phyloP scores from a whole-genome alignment of 2,888 invertebrate genomes.

The Xanthorhoe spadicearia region DNA sequence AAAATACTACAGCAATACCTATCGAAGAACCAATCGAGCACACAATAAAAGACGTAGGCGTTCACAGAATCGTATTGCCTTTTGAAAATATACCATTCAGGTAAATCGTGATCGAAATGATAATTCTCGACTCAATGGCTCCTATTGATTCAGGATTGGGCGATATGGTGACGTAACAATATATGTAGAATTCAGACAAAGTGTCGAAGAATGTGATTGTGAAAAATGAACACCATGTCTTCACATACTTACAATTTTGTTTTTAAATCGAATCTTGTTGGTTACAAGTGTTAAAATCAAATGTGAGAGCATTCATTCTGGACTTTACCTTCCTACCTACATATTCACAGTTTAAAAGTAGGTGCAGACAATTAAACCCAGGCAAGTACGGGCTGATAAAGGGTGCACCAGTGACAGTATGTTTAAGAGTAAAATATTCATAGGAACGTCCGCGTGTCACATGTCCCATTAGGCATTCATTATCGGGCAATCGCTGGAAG shows the following conservation, averaged over 20 bases:
- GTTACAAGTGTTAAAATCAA: no score
- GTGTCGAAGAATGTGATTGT: background rate
- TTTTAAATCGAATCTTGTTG: no score
- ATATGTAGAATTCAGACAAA: background rate
- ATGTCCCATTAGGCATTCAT: conserved; percentile 8
- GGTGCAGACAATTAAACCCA: no score
- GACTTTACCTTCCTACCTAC: no score
- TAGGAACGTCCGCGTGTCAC: background rate
- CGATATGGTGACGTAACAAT: background rate
- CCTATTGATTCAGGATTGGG: conserved; percentile 26
- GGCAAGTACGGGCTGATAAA: background rate
- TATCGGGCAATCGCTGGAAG: conserved; percentile 17
- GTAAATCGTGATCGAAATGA: conserved; percentile 12
- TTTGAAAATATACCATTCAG: conserved; percentile 6
- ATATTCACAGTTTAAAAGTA: no score
- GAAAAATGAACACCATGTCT: no score
- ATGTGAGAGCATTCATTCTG: no score
- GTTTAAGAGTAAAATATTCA: background rate
- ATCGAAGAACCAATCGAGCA: background rate
- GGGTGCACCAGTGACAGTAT: background rate
- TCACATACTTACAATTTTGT: no score
- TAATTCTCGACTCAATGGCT: conserved; percentile 19
- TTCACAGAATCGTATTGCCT: conserved; percentile 1
- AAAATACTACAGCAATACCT: conserved; percentile 10
- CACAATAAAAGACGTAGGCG: conserved; percentile 23